Base-by-base conservation (phyloP, 1,140 invertebrate genomes). In the Zaprionus ghesquierei region DNA sequence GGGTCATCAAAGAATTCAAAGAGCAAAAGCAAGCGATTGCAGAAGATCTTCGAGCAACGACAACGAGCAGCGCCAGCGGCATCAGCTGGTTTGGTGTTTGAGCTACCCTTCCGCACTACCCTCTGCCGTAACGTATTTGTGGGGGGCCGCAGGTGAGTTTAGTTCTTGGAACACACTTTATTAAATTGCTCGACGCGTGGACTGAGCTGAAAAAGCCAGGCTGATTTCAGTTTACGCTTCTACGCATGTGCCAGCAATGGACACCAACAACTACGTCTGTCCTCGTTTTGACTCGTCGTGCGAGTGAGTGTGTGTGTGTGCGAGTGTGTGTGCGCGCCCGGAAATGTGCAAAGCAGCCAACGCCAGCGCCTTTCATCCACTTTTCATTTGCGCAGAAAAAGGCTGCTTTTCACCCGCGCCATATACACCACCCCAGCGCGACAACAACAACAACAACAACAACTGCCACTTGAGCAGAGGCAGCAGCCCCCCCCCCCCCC, bases 341-440 rank as follows among this genome's bases (percentile, higher is more conserved):
- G 80, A 84, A 82, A 79, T 71, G 80, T 82, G 75, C 77, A 78
- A 74, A 69, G 75, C 38, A 75, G 68, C 35, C 53, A 70, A 64
- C 54, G 56, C 69, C 69, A 81, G 71, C 69, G 76, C 79, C 84
- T 87, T 87, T 87, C 84, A 87, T 66, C 84, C 84, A 87, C 84
- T 87, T 87, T 87, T 87, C 84, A 89, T 82, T 82, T 87, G 84
- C 82, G 82, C 84, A 87, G 84, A 89, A 79, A 68, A 18, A 59
- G 65, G 65, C 41, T 49, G 33, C 53, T n/a, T 13, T 62, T 62
- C 60, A 58, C 41, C 60, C 55, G 50, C 54, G 38, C 69, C 41
- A n/a, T 44, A 38, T 46, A 62, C 22, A 18, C 12, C 53, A 27
- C 23, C 49, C 59, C 46, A 35, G 13, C 35, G 53, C 9, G 38